Conservation (phyloP, 2,888 invertebrate species). For the Drosophila meridiana region DNA sequence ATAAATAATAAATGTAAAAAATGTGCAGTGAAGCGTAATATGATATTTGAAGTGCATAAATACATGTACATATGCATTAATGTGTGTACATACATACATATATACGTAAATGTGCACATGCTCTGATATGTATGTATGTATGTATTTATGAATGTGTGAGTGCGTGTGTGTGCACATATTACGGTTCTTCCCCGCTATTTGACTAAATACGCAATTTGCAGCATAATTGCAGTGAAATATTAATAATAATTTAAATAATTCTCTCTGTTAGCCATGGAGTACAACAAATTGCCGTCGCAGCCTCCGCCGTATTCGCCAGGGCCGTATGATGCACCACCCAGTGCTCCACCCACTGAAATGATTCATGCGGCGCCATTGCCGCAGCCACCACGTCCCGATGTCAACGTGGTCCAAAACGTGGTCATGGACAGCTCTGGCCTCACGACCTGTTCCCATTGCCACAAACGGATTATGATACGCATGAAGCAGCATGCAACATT, state of each 20-base stretch:
- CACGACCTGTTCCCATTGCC: conserved; percentile 54
- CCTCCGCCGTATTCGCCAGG: conserved; percentile 32
- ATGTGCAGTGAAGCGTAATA: not conserved
- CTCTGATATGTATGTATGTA: too few relatives aligned
- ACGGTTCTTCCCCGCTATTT: conserved; percentile 11
- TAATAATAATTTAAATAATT: not conserved
- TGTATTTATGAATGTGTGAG: not conserved
- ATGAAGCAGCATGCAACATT: conserved; percentile 57
- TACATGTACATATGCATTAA: too few relatives aligned
- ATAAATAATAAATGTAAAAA: not conserved
- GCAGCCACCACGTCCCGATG: conserved; percentile 1
- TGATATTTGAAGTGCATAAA: not conserved
- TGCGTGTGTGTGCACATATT: not conserved
- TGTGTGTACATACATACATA: not conserved
- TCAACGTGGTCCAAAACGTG: conserved; percentile 14
- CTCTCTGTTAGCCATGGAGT: conserved; percentile 35
- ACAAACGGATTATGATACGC: conserved; percentile 28
- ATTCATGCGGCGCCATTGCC: not conserved
- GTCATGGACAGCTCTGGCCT: conserved; percentile 37
- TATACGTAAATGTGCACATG: too few relatives aligned
- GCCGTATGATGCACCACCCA: not conserved
- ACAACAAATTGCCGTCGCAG: conserved; percentile 23
- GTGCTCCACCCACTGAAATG: conserved; percentile 40
- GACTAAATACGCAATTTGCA: not conserved
- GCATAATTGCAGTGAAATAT: not conserved